These are phyloP conservation scores for Acropora yongei DNA, from an alignment of 64 coral and sea anemone species.

Conservation along the genomic window DNA sequence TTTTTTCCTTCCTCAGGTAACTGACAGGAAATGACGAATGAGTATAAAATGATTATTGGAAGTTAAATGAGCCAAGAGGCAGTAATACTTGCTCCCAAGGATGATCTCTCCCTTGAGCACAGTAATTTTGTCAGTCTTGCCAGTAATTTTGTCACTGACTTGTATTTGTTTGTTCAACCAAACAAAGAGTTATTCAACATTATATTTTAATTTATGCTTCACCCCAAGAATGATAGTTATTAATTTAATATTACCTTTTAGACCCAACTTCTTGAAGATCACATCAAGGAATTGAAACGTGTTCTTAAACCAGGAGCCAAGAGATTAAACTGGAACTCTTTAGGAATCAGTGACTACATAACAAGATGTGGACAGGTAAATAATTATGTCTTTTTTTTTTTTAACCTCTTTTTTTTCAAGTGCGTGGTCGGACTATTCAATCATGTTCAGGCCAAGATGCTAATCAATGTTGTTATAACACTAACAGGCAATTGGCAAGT, in stretches of 20 bases:
- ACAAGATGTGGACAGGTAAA: conserved; percentile 95
- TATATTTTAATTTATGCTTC: too few species aligned
- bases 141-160: too few species aligned
- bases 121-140: too few species aligned
- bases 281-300: conserved; percentile 97
- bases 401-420: not conserved
- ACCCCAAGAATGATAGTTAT: too few species aligned
- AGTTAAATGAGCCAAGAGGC: too few species aligned
- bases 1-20: not conserved
- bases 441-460: not conserved
- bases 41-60: not conserved
- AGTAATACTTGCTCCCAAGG: too few species aligned
- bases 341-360: conserved; percentile 98
- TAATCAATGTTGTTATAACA: not conserved
- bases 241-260: not conserved
- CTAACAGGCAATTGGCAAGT: conserved; percentile 91
- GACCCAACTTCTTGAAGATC: conserved; percentile 95
- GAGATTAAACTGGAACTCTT: conserved; percentile 97
- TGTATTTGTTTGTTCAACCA: too few species aligned
- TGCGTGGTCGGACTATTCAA: not conserved
- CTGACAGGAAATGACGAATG: not conserved
- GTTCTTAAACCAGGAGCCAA: conserved; percentile 96
- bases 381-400: not conserved
- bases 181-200: too few species aligned
- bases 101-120: too few species aligned